Conservation (phyloP, 2,113 vertebrate genomes). For the Ochotona princeps region DNA sequence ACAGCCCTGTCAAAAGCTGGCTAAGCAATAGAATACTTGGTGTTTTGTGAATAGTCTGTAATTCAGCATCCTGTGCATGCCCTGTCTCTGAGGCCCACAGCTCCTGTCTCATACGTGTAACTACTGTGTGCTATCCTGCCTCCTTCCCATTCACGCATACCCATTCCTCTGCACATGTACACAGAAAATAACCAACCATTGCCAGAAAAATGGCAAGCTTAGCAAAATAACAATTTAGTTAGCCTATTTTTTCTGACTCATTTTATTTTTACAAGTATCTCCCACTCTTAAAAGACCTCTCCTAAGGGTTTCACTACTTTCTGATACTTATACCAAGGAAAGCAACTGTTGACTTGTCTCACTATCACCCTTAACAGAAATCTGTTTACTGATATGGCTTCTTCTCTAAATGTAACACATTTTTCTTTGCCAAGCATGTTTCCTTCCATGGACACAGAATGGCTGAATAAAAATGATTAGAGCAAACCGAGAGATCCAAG, state of each 20-base stretch:
- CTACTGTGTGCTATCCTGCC: not conserved
- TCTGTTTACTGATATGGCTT: not conserved
- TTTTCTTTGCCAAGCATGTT: slow-evolving; percentile 7
- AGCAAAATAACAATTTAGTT: not conserved
- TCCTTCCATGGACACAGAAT: not conserved
- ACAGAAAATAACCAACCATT: not conserved
- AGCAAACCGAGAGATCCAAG: not conserved
- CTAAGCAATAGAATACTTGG: not conserved
- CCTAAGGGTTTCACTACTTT: not conserved
- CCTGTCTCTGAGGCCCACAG: not conserved
- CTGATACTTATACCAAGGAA: not conserved
- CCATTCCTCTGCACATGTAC: not conserved
- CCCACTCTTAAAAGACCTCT: not conserved
- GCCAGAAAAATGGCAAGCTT: not conserved
- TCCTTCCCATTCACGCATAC: not conserved
- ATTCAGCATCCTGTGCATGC: not conserved
- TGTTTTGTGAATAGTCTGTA: not conserved
- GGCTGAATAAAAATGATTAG: not conserved
- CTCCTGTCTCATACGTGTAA: not conserved
- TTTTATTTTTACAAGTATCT: not conserved
- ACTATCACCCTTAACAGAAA: not conserved
- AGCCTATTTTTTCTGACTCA: not conserved
- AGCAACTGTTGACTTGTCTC: not conserved
- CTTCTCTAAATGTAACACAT: not conserved
- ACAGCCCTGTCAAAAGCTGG: not conserved